Percentiles rank a stretch among this genome's conserved stretches.
Conservation (phyloP, 2,888 invertebrate species). For the Tyria jacobaeae region DNA sequence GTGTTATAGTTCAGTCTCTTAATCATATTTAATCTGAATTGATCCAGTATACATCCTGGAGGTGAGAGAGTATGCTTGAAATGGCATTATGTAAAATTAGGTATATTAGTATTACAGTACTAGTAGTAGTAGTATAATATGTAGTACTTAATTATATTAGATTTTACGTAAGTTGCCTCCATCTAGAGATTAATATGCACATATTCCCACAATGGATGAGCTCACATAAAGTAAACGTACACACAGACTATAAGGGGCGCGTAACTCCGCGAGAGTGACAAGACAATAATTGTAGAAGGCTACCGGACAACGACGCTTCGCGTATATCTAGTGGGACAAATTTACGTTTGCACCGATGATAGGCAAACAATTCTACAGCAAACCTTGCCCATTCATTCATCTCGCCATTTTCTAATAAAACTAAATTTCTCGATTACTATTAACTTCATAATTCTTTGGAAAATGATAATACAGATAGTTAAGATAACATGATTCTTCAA, state of each 20-base stretch:
- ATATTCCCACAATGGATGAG: constrained; percentile 64
- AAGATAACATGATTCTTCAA: constrained; percentile 28
- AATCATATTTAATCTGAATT: too few relatives aligned
- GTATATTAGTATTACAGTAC: too few relatives aligned
- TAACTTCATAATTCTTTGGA: constrained; percentile 52
- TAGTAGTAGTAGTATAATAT: too few relatives aligned
- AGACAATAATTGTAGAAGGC: constrained; percentile 80
- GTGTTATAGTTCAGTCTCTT: too few relatives aligned
- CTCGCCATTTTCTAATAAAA: constrained; percentile 62
- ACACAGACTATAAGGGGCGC: constrained; percentile 65
- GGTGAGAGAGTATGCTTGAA: too few relatives aligned
- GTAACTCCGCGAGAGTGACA: constrained; percentile 80
- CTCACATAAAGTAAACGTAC: constrained; percentile 73
- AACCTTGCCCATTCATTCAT: constrained; percentile 58
- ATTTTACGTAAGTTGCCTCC: constrained; percentile 16
- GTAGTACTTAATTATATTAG: not conserved
- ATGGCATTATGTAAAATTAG: too few relatives aligned
- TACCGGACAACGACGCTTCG: constrained; percentile 62
- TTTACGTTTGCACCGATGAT: constrained; percentile 76
- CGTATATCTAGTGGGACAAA: constrained; percentile 74
- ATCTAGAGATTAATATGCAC: constrained; percentile 43
- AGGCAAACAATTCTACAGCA: constrained; percentile 69
- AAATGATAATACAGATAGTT: constrained; percentile 46
- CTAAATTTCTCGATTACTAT: constrained; percentile 64
- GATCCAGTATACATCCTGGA: too few relatives aligned